Evolutionary conservation across 1,140 invertebrate genomes (phyloP).

Genomic region (Drosophila tropicalis): DNA sequence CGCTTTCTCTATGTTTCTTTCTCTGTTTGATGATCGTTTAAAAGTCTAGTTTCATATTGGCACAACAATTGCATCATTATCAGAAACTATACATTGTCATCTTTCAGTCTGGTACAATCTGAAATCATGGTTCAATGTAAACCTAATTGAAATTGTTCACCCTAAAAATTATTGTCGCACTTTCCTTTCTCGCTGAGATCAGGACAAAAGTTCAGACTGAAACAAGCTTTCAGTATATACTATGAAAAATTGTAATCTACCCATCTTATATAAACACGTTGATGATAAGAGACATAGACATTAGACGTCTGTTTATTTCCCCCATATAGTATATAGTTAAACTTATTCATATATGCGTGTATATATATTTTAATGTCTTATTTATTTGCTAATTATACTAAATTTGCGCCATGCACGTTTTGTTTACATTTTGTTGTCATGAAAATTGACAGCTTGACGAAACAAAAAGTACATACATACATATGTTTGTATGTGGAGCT

Average conservation of each 20-base stretch:
- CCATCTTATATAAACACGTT: conserved; percentile 33
- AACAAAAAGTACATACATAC: conserved; percentile 9
- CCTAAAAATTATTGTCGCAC: conserved; percentile 61
- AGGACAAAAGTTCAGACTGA: conserved; percentile 56
- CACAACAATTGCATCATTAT: conserved; percentile 57
- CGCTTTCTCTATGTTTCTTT: not conserved
- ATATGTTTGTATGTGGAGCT: not conserved
- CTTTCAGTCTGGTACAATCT: conserved; percentile 46
- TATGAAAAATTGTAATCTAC: conserved; percentile 34
- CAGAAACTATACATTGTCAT: conserved; percentile 34
- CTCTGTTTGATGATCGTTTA: not conserved
- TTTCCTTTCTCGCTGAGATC: conserved; percentile 19
- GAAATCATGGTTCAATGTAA: conserved; percentile 54
- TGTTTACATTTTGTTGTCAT: conserved; percentile 53
- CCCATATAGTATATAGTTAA: conserved; percentile 13
- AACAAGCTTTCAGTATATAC: conserved; percentile 3
- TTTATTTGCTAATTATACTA: conserved; percentile 48
- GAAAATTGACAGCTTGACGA: conserved; percentile 50
- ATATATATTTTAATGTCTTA: conserved; percentile 24
- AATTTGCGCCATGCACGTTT: conserved; percentile 32
- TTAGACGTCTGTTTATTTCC: conserved; percentile 22
- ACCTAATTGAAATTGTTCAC: conserved; percentile 67
- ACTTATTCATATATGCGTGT: not conserved
- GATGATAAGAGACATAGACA: conserved; percentile 31
- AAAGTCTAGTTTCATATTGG: conserved; percentile 32